Base-by-base conservation (phyloP, 2,113 vertebrate genomes). In the Polypterus bichir region DNA sequence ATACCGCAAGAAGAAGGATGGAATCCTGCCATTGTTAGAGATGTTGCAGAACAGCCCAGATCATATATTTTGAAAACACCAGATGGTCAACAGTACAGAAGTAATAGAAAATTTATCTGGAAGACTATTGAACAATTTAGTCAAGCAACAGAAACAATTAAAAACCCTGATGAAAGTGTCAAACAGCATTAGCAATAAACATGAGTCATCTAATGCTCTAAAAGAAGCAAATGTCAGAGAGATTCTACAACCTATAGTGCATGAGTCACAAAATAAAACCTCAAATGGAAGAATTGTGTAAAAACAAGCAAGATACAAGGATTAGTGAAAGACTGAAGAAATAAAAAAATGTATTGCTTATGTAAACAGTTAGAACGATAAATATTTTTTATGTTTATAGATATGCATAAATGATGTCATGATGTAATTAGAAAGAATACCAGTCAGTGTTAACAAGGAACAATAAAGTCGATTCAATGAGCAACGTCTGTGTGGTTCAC, bases 11-110 rank as follows among this genome's bases (percentile, higher is more conserved):
- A 66, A 45, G 49, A 56, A 27, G 11, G 7, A 49, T 52, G 57
- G 63, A 63, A 51, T 56, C 9, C 61, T 54, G 61, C 61, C 27
- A 9, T 47, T 10, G 61, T 63, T 5, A 57, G 46, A 47, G 62
- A 46, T 56, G 45, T 63, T 47, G 49, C 62, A 56, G 52, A 57
- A 7, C 27, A 63, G 47, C 62, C 54, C 5, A 63, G 62, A 9
- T 63, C 62, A n/a, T 63, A 63, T 56, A 54, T 63, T 3, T 53
- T 63, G 7, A 46, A 57, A 54, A 63, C 54, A 57, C 54, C 62
- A n/a, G 62, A 63, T 11, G 62, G 62, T 44, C 53, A 63, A 54
- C 45, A 56, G 54, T 63, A 63, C 27, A 63, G 54, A 44, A 48
- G 46, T 53, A 63, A 63, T 48, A 8, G 6, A 60, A 60, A 60